phyloP scores from a whole-genome alignment of 2,888 invertebrate species.

The Philereme vetulata region DNA sequence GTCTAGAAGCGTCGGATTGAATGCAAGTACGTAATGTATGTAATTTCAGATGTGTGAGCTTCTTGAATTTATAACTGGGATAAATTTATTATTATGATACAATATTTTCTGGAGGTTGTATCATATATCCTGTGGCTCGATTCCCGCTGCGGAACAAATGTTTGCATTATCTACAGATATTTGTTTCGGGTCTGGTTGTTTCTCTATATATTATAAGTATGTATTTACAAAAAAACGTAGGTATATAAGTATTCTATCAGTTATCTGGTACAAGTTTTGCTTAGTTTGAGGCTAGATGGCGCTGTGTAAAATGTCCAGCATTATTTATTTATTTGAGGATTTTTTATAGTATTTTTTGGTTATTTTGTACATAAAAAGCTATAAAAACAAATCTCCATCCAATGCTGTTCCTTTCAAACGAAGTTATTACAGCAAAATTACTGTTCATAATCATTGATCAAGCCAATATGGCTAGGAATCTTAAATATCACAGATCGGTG shows the following conservation, averaged over 20 bases:
- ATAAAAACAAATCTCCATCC: constrained; percentile 1
- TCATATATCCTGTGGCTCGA: no score
- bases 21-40: constrained; percentile 39
- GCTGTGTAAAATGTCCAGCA: no score
- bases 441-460: constrained; percentile 33
- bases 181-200: no score
- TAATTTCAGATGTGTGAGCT: constrained; percentile 14
- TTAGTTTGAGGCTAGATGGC: no score
- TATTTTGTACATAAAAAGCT: not conserved
- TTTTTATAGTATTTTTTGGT: not conserved
- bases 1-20: constrained; percentile 45
- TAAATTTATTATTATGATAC: not conserved
- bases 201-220: no score
- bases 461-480: constrained; percentile 35
- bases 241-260: no score
- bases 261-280: no score
- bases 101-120: no score
- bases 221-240: no score
- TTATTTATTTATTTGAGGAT: no score
- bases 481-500: constrained; percentile 24
- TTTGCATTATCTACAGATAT: no score
- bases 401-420: constrained; percentile 9
- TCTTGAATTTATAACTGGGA: constrained; percentile 9
- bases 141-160: no score
- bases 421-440: constrained; percentile 27